Percentiles rank a stretch among this genome's conserved stretches.
These are phyloP conservation scores for Strigamia maritima DNA, from an alignment of 2,888 invertebrate species.

Conservation along the genomic window DNA sequence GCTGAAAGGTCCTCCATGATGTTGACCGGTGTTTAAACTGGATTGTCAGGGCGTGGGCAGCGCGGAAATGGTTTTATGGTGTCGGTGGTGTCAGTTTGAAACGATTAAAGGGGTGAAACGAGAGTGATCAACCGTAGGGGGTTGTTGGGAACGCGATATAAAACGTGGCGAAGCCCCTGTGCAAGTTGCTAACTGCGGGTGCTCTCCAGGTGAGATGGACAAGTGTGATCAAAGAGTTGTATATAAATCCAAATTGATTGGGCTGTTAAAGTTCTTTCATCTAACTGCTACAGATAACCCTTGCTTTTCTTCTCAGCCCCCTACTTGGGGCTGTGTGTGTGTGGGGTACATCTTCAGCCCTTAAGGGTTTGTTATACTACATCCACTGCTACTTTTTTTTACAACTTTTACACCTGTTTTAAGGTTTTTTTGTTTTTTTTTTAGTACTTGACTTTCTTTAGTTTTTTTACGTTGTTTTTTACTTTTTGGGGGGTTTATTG, in stretches of 20 bases:
- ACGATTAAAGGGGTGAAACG: conserved; percentile 16
- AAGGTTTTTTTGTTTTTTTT: neutral
- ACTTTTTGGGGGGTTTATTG: too few species aligned
- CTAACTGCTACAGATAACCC: conserved; percentile 7
- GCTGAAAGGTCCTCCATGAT: neutral
- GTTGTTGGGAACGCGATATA: neutral
- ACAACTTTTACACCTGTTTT: neutral
- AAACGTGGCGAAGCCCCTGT: conserved; percentile 22
- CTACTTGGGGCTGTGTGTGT: neutral
- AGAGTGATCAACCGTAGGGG: conserved; percentile 7
- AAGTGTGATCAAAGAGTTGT: conserved; percentile 19
- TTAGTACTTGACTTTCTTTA: too few species aligned
- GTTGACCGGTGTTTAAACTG: neutral
- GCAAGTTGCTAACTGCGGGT: neutral
- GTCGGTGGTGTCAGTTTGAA: conserved; percentile 2
- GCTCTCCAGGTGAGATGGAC: neutral
- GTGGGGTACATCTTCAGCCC: neutral
- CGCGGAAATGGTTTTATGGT: conserved; percentile 20
- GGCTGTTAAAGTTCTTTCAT: neutral
- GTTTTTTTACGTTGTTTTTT: too few species aligned
- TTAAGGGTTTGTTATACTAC: neutral
- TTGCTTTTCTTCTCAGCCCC: neutral
- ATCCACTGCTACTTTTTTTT: neutral
- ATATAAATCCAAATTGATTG: conserved; percentile 24
- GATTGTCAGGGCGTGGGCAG: conserved; percentile 4